Base-by-base conservation (phyloP, 2,797 vertebrate species). In the Sitta carolinensis region DNA sequence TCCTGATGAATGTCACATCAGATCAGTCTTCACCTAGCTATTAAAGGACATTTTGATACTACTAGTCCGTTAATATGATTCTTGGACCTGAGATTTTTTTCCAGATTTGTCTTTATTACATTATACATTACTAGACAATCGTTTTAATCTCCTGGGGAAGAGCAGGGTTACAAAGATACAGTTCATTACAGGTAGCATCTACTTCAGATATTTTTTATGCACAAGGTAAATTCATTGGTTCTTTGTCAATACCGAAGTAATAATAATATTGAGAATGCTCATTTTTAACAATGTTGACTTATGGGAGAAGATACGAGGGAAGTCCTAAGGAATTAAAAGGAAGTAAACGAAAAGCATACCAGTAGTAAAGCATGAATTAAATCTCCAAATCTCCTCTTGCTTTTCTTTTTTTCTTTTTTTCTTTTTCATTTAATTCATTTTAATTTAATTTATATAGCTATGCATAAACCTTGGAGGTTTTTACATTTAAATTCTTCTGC, bases 151-250 rank as follows among this genome's bases (percentile, higher is more conserved):
- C 14, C 38, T n/a, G 10, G 6, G 14, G 8, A 81, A 23, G 11
- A 76, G 6, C 16, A 52, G 36, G 16, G 2, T 40, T 67, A 58
- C 7, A 63, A 74, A 62, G 16, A 30, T 10, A 36, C 4, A 32
- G 7, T 25, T 78, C 7, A 45, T 40, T 21, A 32, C 13, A 43
- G 5, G 26, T 38, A 42, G 9, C 6, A 45, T 29, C 36, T 75
- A 8, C 26, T 52, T 72, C 11, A 68, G 68, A 72, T 4, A 1
- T 36, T 14, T 64, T 74, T 50, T 42, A 42, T 0, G 0, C 13
- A 26, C 7, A 42, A 47, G 11, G 16, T 1, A 32, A 47, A 42
- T 78, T 55, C 10, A 17, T 26, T 72, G 2, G 16, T 82, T 48
- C 2, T 61, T 61, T 48, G 19, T 57, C n/a, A 57, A 11, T 70